Base-by-base conservation (phyloP, 1,140 invertebrate genomes). In the Camponotus vicinus region DNA sequence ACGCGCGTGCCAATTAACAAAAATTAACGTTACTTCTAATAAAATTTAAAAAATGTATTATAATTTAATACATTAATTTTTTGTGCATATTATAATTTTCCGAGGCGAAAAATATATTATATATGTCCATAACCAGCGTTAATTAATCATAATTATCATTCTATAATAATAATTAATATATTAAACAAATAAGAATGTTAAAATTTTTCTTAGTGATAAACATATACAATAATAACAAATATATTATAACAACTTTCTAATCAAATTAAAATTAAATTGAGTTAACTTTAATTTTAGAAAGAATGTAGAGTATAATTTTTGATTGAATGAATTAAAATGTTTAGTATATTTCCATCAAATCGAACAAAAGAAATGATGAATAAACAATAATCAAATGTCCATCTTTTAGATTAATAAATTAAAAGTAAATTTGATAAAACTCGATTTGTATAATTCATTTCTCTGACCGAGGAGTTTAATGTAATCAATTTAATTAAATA, bases 401-500 rank as follows among this genome's bases (percentile, higher is more conserved):
- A 27, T 27, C 27, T 27, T 27, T 27, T 27, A 27, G 27, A 27
- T 27, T 42, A 42, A 61, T 64, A 42, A 13, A 42, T 63, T 18
- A 27, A 45, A 77, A 77, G 9, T 45, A 63, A 9, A n/a, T 21
- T 42, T 37, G 15, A 78, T 9, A 1, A 2, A 9, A 57, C 3
- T 15, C 13, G 0, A 57, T 8, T 37, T 57, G 8, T 49, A 32
- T 32, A 37, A 73, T 75, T 27, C 4, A 37, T 73, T 55, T 5
- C 18, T 73, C 2, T 21, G 3, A 15, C 6, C 52, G 5, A 27
- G 27, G 27, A 1, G 57, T 75, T 75, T 40, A 27, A 40, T 27
- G 40, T 40, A 59, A 75, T 75, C 13, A 3, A 75, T 57, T 59
- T 57, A 55, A 5, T 42, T 71, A 52, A 52, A 71, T 49, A 21